These are phyloP conservation scores for Ptychadena robeensis DNA, from an alignment of 2,797 vertebrate species.

Conservation along the genomic window DNA sequence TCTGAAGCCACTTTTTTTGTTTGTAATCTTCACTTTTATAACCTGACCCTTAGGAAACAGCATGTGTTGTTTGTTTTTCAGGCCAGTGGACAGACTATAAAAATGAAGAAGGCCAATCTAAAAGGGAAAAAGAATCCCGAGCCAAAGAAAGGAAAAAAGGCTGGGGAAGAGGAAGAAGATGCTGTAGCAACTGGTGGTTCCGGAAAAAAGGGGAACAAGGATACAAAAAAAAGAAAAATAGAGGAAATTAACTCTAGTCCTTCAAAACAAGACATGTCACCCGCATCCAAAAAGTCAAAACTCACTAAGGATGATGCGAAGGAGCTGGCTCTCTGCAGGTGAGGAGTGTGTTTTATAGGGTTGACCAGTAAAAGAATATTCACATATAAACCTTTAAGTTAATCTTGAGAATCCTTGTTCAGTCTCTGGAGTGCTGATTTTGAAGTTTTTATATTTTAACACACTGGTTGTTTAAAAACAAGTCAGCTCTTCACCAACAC, in stretches of 20 bases:
- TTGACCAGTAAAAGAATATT: neutral
- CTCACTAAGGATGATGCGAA: slow-evolving; percentile 88
- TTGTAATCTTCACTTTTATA: too few relatives aligned
- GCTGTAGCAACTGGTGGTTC: slow-evolving; percentile 81
- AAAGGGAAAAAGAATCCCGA: slow-evolving; percentile 87
- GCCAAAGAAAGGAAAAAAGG: slow-evolving; percentile 82
- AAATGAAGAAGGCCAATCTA: slow-evolving; percentile 83
- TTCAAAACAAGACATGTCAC: slow-evolving; percentile 84
- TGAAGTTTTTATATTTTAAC: too few relatives aligned
- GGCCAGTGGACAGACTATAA: slow-evolving; percentile 91
- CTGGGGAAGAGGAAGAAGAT: slow-evolving; percentile 87
- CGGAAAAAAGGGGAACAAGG: slow-evolving; percentile 87
- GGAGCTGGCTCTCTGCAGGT: slow-evolving; percentile 95
- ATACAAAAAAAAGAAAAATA: slow-evolving; percentile 87
- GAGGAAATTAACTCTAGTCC: slow-evolving; percentile 81
- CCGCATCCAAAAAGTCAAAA: slow-evolving; percentile 88
- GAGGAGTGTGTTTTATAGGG: slow-evolving; percentile 26
- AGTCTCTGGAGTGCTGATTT: too few relatives aligned
- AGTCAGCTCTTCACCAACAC: too few relatives aligned
- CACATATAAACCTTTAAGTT: neutral
- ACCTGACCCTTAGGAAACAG: neutral
- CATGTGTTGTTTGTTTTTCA: slow-evolving; percentile 63
- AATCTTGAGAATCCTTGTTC: too few relatives aligned
- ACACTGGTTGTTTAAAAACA: too few relatives aligned
- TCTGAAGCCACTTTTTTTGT: too few relatives aligned